Evolutionary conservation across 2,888 invertebrate species (phyloP), one percentile per base, ranked within the genome.

Genomic region (Pachliopta kotzebuea): DNA sequence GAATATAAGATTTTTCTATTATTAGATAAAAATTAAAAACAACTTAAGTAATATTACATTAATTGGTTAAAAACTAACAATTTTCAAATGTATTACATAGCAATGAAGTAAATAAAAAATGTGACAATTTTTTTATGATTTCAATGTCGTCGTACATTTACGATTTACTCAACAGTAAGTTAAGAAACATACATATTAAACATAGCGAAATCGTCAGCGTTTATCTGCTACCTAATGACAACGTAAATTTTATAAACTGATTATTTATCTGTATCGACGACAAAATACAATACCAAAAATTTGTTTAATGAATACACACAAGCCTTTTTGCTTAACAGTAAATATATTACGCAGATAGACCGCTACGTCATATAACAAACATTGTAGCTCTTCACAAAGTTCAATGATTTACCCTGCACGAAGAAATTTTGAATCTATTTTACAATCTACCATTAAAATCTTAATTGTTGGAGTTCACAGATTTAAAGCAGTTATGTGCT

Each of bases 361-460:
- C 76, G 77, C 78, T 79, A 79, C 73, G 71, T 75, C 71, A 69
- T 68, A 74, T 74, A 76, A 79, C 76, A 75, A 73, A 78, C 74
- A 76, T 74, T 69, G 74, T 73, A 75, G 75, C 73, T 68, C 72
- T 69, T 70, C 71, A 72, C 71, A 73, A 74, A 70, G 69, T 74
- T 76, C 71, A 74, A 70, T 74, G 73, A 78, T 74, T 80, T 87
- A 88, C 88, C 89, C 88, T 88, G 88, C 88, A 89, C 88, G 88
- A 85, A 88, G 83, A 85, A 87, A 84, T 86, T 86, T 86, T 81
- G 79, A 84, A 80, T 77, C 81, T 83, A 84, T 81, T 77, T 77
- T 81, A 84, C 71, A 73, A 71, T 76, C 80, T 78, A 78, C 75
- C 77, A 77, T 52, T 73, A 76, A 79, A 79, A 76, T 73, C 80